Base-by-base conservation (phyloP, 2,797 vertebrate genomes). In the Sus cebifrons region DNA sequence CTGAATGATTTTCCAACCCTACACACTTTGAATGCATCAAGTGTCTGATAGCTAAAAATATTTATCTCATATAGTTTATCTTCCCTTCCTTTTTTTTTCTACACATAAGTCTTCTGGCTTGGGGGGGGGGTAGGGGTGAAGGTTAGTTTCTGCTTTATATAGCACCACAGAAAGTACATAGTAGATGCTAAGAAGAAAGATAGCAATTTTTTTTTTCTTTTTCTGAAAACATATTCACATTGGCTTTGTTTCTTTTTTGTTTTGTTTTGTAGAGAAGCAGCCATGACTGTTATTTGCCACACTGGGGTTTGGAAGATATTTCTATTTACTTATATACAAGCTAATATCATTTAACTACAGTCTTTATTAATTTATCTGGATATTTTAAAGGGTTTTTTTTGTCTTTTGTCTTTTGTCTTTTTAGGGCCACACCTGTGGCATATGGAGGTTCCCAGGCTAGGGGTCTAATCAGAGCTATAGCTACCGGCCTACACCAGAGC, bases 301-400 rank as follows among this genome's bases (percentile, higher is more conserved):
- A 40, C 36, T 68, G 67, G 16, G 2, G 11, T 52, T 49, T 49
- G 44, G 44, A 49, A 49, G 44, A 49, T 10, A 25, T 13, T 52
- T 94, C 82, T 91, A 36, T 23, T 25, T 82, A 84, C 8, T 92
- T 81, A 67, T 56, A 58, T 71, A 64, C 23, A 85, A 87, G 49
- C 36, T 64, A 70, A 64, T 75, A 49, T 11, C n/a, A 74, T 67
- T 40, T 83, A 87, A 23, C 14, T 23, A 73, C 58, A 15, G 64
- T 86, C 67, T 62, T 5, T 88, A 8, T 78, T 29, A 70, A 16
- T 83, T 86, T 68, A 73, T 77, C 21, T 32, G 67, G 23, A 23
- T 81, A 9, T 77, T 93, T 91, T 70, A 64, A 29, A 36, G 36
- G 36, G 36, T 36, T 36, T 36, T 36, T 36, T 36, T 36, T 32